phyloP scores from a whole-genome alignment of 2,888 invertebrate species.

The Ennomos quercinarius region DNA sequence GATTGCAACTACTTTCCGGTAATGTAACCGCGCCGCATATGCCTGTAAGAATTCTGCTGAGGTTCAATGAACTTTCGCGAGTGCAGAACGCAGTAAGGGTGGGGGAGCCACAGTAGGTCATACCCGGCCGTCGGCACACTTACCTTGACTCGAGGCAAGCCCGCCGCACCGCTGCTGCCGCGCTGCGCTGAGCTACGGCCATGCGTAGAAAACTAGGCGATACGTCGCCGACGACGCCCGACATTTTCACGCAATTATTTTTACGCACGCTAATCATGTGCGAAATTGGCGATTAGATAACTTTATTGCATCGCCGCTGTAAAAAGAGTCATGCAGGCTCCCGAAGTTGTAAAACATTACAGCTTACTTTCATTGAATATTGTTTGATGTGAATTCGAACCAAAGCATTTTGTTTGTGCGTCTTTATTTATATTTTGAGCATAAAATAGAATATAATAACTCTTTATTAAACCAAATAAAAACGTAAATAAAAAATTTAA shows the following conservation, averaged over 20 bases:
- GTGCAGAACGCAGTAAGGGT: constrained; percentile 79
- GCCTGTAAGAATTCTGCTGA: constrained; percentile 82
- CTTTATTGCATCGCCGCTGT: constrained; percentile 22
- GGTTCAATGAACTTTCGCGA: constrained; percentile 83
- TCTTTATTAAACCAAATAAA: too few species aligned
- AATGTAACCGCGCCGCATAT: constrained; percentile 82
- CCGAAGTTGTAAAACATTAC: too few species aligned
- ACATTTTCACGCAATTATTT: constrained; percentile 37
- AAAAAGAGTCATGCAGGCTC: not conserved
- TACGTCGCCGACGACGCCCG: constrained; percentile 41
- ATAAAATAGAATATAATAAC: too few species aligned
- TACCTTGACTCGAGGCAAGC: constrained; percentile 82
- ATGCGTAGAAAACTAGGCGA: constrained; percentile 78
- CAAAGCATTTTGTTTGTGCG: too few species aligned
- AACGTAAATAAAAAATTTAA: too few species aligned
- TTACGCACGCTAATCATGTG: constrained; percentile 33
- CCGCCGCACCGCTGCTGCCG: constrained; percentile 38
- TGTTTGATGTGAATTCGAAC: too few species aligned
- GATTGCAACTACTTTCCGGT: constrained; percentile 82
- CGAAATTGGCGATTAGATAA: constrained; percentile 30
- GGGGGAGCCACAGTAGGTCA: constrained; percentile 82
- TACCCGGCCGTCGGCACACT: constrained; percentile 83
- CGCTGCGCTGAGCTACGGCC: constrained; percentile 52
- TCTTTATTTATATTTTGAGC: too few species aligned
- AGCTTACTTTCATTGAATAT: too few species aligned